These are phyloP conservation scores for Morone saxatilis DNA, from an alignment of 2,113 vertebrate species.

Conservation along the genomic window DNA sequence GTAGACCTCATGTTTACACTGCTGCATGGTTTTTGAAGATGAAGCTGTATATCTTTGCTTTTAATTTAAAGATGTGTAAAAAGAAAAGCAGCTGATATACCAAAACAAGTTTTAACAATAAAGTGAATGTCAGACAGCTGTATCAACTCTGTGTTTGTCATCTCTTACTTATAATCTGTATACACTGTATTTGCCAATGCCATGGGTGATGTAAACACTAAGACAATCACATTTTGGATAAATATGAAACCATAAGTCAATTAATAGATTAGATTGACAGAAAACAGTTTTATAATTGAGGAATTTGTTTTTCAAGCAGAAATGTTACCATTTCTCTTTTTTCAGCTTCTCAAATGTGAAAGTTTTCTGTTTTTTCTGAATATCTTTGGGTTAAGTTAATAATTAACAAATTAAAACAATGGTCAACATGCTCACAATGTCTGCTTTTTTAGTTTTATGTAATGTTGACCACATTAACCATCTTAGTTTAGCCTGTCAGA, in stretches of 20 bases:
- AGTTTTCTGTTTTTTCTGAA: background rate
- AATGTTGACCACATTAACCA: background rate
- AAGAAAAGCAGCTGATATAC: conserved; percentile 77
- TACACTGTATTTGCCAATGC: background rate
- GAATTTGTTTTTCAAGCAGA: no score
- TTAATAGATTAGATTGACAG: background rate
- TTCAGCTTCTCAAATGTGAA: background rate
- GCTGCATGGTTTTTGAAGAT: conserved; percentile 78
- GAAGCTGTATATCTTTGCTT: conserved; percentile 77
- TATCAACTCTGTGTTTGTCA: background rate
- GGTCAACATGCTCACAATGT: background rate
- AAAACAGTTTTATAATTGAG: background rate
- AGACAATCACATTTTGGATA: background rate
- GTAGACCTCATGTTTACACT: conserved; percentile 73
- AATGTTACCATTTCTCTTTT: background rate
- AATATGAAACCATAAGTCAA: background rate
- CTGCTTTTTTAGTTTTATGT: background rate
- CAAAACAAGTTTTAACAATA: conserved; percentile 84
- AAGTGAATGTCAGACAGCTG: conserved; percentile 77
- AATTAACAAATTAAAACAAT: background rate
- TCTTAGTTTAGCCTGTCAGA: background rate
- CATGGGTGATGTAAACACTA: background rate
- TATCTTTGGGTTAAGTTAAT: background rate
- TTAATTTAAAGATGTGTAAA: conserved; percentile 74
- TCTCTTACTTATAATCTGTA: background rate